Evolutionary conservation across 53 echinoderm and acorn worm genomes (phyloP).

Genomic region (Astropecten irregularis): DNA sequence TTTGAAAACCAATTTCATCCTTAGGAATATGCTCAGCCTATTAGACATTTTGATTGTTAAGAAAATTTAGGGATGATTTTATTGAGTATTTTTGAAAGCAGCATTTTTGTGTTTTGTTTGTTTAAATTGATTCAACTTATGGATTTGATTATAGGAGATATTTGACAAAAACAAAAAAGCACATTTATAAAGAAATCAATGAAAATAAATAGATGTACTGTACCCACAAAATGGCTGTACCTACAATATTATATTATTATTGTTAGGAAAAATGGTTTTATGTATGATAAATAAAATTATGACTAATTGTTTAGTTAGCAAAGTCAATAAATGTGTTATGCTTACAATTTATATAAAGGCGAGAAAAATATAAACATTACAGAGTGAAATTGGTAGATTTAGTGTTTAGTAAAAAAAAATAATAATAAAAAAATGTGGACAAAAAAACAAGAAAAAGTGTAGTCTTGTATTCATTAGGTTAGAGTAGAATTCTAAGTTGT

Average conservation of each 20-base stretch:
- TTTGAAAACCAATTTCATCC: no score
- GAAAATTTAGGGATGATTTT: background rate
- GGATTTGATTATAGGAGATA: background rate
- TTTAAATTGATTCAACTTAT: no score
- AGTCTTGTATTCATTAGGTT: slow-evolving; percentile 30
- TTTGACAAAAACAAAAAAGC: background rate
- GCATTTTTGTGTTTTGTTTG: background rate
- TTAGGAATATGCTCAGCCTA: slow-evolving; percentile 36
- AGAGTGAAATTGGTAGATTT: background rate
- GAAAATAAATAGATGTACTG: slow-evolving; percentile 5
- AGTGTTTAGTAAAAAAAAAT: background rate
- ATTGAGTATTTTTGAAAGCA: background rate
- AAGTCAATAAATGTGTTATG: background rate
- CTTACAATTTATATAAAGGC: slow-evolving; percentile 5
- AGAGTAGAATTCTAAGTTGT: slow-evolving; percentile 23
- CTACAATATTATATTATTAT: background rate
- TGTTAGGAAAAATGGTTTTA: slow-evolving; percentile 34
- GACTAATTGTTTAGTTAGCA: background rate
- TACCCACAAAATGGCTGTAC: no score
- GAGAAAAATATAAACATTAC: background rate
- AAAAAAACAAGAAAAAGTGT: background rate
- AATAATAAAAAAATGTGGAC: background rate
- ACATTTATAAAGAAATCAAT: background rate
- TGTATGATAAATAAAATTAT: background rate
- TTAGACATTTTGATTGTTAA: background rate